Percentiles rank a stretch among this genome's conserved stretches.
Conservation (phyloP, 92 coral and sea anemone species). For the Meandrina meandrites region DNA sequence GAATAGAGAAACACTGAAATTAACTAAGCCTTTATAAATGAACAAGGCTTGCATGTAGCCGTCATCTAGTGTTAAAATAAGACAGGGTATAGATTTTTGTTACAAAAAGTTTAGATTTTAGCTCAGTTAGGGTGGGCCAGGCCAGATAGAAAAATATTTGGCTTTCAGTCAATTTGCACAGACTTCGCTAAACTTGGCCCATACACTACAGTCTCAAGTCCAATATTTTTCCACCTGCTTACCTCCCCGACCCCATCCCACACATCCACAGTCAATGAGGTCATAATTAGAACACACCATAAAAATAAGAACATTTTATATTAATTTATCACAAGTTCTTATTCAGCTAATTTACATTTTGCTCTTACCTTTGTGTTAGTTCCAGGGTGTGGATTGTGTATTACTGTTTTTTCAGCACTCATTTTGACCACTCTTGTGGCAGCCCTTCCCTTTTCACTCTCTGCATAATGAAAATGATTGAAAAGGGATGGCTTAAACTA, state of each 20-base stretch:
- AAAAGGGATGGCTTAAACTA: not conserved
- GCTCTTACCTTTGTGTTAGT: constrained; percentile 81
- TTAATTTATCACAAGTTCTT: too few relatives aligned
- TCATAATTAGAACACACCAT: too few relatives aligned
- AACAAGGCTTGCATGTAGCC: too few relatives aligned
- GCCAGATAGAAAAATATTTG: not conserved
- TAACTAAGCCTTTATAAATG: too few relatives aligned
- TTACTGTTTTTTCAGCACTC: constrained; percentile 94
- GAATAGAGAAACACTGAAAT: too few relatives aligned
- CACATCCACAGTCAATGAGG: too few relatives aligned
- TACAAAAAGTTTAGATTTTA: too few relatives aligned
- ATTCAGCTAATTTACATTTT: not conserved
- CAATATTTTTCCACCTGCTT: not conserved
- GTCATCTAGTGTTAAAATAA: too few relatives aligned
- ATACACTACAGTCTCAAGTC: not conserved
- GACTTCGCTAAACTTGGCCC: not conserved
- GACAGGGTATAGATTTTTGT: too few relatives aligned
- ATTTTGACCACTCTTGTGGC: constrained; percentile 96
- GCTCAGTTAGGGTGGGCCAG: not conserved
- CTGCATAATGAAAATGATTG: constrained; percentile 37
- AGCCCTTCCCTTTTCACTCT: constrained; percentile 87
- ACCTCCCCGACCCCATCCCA: too few relatives aligned
- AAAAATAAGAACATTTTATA: too few relatives aligned
- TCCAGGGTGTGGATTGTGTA: constrained; percentile 94
- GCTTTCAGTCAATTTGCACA: not conserved